phyloP scores from a whole-genome alignment of 1,140 invertebrate species.

The Megalopta genalis region DNA sequence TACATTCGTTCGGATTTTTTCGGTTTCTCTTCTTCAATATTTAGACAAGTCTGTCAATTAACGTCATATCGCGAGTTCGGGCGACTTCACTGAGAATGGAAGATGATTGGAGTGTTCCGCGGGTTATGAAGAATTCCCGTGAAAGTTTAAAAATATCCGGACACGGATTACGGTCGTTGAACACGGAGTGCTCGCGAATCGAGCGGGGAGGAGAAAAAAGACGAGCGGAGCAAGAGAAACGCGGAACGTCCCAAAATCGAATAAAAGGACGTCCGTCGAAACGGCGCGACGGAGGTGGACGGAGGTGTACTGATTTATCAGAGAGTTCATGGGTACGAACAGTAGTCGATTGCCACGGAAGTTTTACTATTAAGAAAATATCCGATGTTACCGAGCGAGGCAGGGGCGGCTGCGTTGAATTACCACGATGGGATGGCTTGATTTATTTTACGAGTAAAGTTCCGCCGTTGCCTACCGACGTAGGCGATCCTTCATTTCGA shows the following conservation, averaged over 20 bases:
- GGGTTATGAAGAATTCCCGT: background rate
- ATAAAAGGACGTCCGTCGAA: background rate
- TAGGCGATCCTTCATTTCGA: conserved; percentile 51
- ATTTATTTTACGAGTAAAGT: conserved; percentile 70
- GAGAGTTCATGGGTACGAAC: conserved; percentile 56
- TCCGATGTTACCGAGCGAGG: conserved; percentile 61
- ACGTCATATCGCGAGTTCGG: background rate
- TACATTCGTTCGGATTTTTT: too few relatives aligned
- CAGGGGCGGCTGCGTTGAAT: conserved; percentile 60
- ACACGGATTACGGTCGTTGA: too few relatives aligned
- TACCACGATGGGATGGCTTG: conserved; percentile 54
- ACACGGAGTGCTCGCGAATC: too few relatives aligned
- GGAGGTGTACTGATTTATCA: conserved; percentile 57
- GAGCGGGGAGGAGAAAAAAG: too few relatives aligned
- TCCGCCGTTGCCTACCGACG: conserved; percentile 50
- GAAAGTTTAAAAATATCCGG: too few relatives aligned
- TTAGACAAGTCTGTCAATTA: background rate
- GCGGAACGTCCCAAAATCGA: background rate
- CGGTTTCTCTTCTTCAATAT: background rate
- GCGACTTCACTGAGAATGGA: background rate
- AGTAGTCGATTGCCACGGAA: conserved; percentile 37
- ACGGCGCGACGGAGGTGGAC: background rate
- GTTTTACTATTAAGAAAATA: conserved; percentile 66
- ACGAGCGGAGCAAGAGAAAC: background rate
- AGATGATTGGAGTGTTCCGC: background rate